Evolutionary conservation across 2,113 vertebrate genomes (phyloP), one percentile per base, ranked within the genome.

Genomic region (Ceratotherium simum): DNA sequence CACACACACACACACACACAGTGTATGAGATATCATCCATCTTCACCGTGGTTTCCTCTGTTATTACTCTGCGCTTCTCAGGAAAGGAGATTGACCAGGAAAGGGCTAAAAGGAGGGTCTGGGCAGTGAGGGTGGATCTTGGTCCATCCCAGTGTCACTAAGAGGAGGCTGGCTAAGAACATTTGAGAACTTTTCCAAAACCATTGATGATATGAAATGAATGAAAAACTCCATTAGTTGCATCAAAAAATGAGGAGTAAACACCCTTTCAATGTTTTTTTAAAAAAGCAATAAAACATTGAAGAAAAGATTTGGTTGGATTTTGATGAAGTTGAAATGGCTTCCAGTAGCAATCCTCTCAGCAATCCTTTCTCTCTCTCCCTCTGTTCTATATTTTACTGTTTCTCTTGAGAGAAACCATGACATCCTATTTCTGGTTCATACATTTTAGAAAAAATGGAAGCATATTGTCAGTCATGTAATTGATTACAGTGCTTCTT

Each of bases 401-500:
- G 42, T 96, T 83, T 97, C 80, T 96, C 97, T 51, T 36, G 82
- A 95, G 91, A 95, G 92, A 89, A 75, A 76, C 58, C 31, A 69
- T 90, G 69, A 95, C 84, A 97, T 91, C 75, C 90, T 62, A 82
- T 92, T 94, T 96, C 95, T 94, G 92, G 79, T 95, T 96, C 92
- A 85, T 42, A 96, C 88, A 94, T 96, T 95, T 95, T 86, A 95
- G 89, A 69, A 91, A 95, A 97, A 95, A 86, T 7, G 92, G 60
- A 95, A 95, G 97, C 97, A 62, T 73, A 82, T 96, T 96, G 91
- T 97, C 96, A 82, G 90, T 90, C 90, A 97, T 98, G 95, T 98
- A 98, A 98, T 96, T 98, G 97, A 98, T 18, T 95, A 85, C 92
- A 87, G 86, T 84, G 73, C 97, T 98, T 97, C 98, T 97, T 97